Conservation (phyloP, 2,888 invertebrate species). For the Ophion slaviceki region DNA sequence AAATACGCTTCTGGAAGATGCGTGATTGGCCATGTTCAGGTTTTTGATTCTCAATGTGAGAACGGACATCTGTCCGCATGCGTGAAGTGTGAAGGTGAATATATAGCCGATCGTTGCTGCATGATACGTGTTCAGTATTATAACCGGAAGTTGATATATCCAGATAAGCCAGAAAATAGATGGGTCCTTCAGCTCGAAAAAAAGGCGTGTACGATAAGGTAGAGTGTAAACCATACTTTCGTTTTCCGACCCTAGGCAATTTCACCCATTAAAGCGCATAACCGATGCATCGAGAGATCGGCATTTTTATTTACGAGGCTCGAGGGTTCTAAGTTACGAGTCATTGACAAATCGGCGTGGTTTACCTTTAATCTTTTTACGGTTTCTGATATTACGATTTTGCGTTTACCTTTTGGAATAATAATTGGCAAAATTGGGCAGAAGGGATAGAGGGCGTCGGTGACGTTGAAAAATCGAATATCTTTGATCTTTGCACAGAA, state of each 20-base stretch:
- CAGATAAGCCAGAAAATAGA: constrained; percentile 42
- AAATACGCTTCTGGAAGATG: constrained; percentile 14
- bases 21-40: constrained; percentile 6
- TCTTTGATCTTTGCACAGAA: no score
- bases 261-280: not conserved
- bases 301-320: no score
- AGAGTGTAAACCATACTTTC: constrained; percentile 19
- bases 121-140: constrained; percentile 39
- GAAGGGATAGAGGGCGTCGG: no score
- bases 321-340: no score
- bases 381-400: no score
- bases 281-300: no score
- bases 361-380: no score
- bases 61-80: constrained; percentile 50
- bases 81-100: constrained; percentile 47
- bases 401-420: no score
- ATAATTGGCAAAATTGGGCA: no score
- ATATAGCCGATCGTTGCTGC: constrained; percentile 50
- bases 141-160: constrained; percentile 49
- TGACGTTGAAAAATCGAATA: no score
- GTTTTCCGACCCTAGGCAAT: constrained; percentile 12
- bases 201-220: constrained; percentile 15
- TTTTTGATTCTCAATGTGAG: constrained; percentile 40
- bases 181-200: not conserved
- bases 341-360: no score